Evolutionary conservation across 2,888 invertebrate genomes (phyloP), one percentile per base, ranked within the genome.

Genomic region (Lasioglossum leucozonium): DNA sequence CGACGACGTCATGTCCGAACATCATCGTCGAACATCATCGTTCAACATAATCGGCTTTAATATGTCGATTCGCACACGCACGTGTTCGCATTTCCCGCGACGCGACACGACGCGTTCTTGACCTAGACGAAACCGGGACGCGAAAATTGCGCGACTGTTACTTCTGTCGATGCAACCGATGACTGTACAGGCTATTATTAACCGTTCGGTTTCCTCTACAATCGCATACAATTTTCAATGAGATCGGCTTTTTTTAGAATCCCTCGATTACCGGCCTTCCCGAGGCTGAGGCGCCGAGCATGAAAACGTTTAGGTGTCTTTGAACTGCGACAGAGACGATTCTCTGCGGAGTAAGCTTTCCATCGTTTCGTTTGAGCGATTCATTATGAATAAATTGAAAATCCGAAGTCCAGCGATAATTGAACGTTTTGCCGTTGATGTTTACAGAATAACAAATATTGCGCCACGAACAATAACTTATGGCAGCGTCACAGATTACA

Each of bases 101-200:
- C 58, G 26, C 58, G 58, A 51, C 51, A n/a, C 51, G 55, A 58
- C 37, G 4, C 72, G 86, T 81, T 86, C 86, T 79, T 86, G 86
- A 86, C 85, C 86, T 74, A 81, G 81, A 81, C 74, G 76, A 75
- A 77, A 73, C 80, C 78, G 69, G 85, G 80, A 85, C 85, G 77
- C 77, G 78, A 78, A n/a, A 76, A 81, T 34, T 77, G 47, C 84
- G 69, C 79, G 73, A 84, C 77, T 74, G 84, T 83, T 83, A 65
- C 72, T 37, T 62, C 58, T 72, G 62, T 55, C 83, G 69, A 37
- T 51, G 58, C 34, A 62, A 74, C 47, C 79, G 79, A 30, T 18
- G n/a, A 44, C 47, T 37, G 67, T 67, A 22, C 37, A 4, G 18
- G 37, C 37, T 67, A 67, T 67, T 67, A 67, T 67, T 67, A 67